Evolutionary conservation across 2,113 vertebrate species (phyloP).

Genomic region (Poecilia latipinna): DNA sequence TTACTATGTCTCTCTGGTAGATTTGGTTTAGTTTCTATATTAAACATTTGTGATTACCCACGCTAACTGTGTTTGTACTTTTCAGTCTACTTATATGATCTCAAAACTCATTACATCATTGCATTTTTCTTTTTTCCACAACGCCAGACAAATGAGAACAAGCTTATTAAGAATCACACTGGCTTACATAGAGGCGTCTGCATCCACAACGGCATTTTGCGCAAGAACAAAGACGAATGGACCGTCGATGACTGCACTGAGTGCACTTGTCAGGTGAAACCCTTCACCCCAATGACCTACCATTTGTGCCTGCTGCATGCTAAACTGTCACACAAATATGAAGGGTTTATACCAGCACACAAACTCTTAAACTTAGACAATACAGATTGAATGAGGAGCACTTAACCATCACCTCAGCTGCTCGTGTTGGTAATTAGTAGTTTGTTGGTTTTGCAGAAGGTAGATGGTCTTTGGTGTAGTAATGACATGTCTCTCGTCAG

Average conservation of each 20-base stretch:
- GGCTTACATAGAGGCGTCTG: constrained; percentile 85
- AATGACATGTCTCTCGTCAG: constrained; percentile 65
- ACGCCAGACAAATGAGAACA: constrained; percentile 88
- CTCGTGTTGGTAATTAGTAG: constrained; percentile 70
- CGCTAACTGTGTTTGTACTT: neutral
- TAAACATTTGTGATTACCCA: neutral
- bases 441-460: constrained; percentile 45
- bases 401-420: constrained; percentile 33
- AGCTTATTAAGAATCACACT: constrained; percentile 80
- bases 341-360: constrained; percentile 18
- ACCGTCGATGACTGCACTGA: constrained; percentile 96
- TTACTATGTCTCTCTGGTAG: neutral
- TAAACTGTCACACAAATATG: constrained; percentile 13
- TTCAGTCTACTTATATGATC: neutral
- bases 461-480: constrained; percentile 46
- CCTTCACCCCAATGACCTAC: neutral
- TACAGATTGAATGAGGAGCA: constrained; percentile 11
- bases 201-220: constrained; percentile 91
- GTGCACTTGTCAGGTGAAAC: constrained; percentile 89
- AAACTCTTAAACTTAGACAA: neutral
- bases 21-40: neutral
- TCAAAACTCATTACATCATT: neutral
- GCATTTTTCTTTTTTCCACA: neutral
- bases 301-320: neutral
- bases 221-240: constrained; percentile 92